Evolutionary conservation across 2,797 vertebrate genomes (phyloP), one percentile per base, ranked within the genome.

Genomic region (Gymnoscopelus microlampas): DNA sequence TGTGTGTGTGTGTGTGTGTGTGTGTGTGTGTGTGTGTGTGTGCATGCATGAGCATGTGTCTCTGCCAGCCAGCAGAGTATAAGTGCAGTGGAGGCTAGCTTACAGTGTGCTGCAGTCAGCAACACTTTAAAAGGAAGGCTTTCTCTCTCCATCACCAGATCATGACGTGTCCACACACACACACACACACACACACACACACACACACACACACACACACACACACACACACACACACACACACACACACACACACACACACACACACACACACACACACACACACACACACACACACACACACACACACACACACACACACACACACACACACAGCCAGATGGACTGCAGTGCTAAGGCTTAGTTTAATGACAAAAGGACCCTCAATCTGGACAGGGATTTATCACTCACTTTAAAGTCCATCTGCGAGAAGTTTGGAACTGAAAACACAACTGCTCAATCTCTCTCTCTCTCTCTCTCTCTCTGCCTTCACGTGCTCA

Each of bases 341-440:
- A 94, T 94, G 92, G 92, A 91, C 91, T 89, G 88, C 90, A 91
- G 89, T 78, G 86, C 89, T 88, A 89, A 92, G 85, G 91, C 92
- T 93, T 93, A 91, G 90, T 93, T 93, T 92, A 93, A 92, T 91
- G 91, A 93, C 91, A 94, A 93, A 92, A 93, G 90, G 92, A 88
- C 90, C 87, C 89, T 93, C 90, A 91, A 92, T 92, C 91, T 93
- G 90, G 90, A 92, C 88, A 85, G 78, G 83, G 91, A 93, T 94
- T 93, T 92, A 91, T 91, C 91, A 88, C 87, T 91, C 85, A 90
- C 88, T 91, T 92, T 91, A 93, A 93, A 93, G 90, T 93, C 91
- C 91, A 93, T 93, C 91, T 94, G 91, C 79, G 86, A 91, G 85
- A 90, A 85, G 86, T 91, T 91, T 87, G 82, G 86, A 89, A 89